phyloP scores from a whole-genome alignment of 2,113 vertebrate species.

The Prinia subflava region DNA sequence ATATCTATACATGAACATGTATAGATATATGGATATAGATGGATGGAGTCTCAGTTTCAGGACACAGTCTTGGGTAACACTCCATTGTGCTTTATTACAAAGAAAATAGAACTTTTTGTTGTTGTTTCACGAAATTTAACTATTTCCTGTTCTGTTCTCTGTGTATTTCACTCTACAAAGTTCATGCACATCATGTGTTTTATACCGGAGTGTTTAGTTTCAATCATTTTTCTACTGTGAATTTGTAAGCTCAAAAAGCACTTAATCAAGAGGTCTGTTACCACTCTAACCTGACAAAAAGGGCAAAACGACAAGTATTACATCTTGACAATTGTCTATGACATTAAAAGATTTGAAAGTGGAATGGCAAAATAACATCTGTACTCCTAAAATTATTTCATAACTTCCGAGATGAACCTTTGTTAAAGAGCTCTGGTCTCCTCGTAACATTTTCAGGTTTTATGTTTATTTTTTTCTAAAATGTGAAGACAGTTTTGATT shows the following conservation, averaged over 20 bases:
- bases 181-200: background rate
- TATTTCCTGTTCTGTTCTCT: background rate
- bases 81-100: background rate
- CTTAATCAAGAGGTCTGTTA: background rate
- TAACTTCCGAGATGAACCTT: background rate
- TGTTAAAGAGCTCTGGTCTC: background rate
- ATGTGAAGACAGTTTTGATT: background rate
- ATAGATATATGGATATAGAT: too few species aligned
- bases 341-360: background rate
- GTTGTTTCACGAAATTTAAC: background rate
- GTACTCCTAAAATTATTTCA: background rate
- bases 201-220: background rate
- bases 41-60: background rate
- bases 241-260: background rate
- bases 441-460: background rate
- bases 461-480: background rate
- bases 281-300: background rate
- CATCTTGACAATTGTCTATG: background rate
- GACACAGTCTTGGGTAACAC: background rate
- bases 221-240: background rate
- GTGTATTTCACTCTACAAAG: background rate
- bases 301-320: background rate
- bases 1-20: background rate
- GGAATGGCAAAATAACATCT: background rate
- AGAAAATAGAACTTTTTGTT: background rate